phyloP scores from a whole-genome alignment of 2,113 vertebrate species.

The Xenotilapia flavipinnis region DNA sequence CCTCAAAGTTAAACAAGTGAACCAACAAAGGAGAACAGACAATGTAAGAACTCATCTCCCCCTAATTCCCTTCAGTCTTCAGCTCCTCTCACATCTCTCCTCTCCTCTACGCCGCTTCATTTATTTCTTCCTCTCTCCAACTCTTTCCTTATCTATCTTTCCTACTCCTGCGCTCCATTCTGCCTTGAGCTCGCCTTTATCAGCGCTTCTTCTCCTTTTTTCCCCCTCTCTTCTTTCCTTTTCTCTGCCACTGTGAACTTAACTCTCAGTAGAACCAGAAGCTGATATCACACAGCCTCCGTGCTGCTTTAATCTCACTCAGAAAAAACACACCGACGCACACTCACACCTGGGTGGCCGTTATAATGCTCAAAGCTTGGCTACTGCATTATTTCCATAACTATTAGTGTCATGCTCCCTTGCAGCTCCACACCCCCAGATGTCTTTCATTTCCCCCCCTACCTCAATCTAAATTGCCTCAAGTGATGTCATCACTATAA shows the following conservation, averaged over 20 bases:
- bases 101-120: background rate
- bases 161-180: conserved; percentile 29
- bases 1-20: conserved; percentile 33
- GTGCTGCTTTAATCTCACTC: conserved; percentile 35
- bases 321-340: background rate
- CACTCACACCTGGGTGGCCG: conserved; percentile 23
- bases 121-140: conserved; percentile 3
- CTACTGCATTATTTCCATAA: background rate
- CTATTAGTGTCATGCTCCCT: background rate
- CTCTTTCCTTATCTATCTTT: conserved; percentile 33
- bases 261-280: conserved; percentile 46
- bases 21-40: conserved; percentile 37
- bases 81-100: conserved; percentile 23
- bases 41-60: conserved; percentile 33
- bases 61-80: conserved; percentile 34
- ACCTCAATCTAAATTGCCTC: background rate
- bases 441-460: background rate
- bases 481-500: background rate
- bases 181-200: conserved; percentile 42
- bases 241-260: conserved; percentile 49
- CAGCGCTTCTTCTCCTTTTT: background rate
- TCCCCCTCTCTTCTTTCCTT: background rate
- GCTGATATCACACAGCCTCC: conserved; percentile 46
- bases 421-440: background rate
- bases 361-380: conserved; percentile 30